Base-by-base conservation (phyloP, 2,797 vertebrate species). In the Borostomias antarcticus region DNA sequence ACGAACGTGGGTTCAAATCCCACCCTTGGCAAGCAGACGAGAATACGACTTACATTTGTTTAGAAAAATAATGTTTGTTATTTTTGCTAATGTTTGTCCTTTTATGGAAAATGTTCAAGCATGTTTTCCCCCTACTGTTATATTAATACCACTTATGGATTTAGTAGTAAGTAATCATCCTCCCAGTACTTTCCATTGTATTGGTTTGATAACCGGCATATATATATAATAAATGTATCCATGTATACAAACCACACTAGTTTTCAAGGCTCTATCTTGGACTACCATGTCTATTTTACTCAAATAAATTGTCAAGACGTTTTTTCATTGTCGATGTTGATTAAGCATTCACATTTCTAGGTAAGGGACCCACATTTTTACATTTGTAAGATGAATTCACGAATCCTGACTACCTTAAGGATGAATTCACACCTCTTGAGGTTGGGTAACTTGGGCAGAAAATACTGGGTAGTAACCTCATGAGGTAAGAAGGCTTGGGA, bases 101-200 rank as follows among this genome's bases (percentile, higher is more conserved):
- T 74, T 75, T 47, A 23, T 26, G 17, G 10, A 26, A 50, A 23
- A 52, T 23, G 19, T 9, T 52, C 3, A n/a, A n/a, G 40, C 40
- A 17, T 70, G 54, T 59, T 62, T 66, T 52, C 35, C 58, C 43
- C 35, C 48, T 51, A 37, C 48, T 5, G 74, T 77, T 61, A 7
- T 53, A 58, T 75, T 60, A 69, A 45, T 37, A 21, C 21, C 37
- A n/a, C 6, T 5, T 29, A 6, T 40, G 35, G 23, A 9, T 59
- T 51, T 51, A 51, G 10, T 3, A 9, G 26, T 13, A 59, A 59
- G 25, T 1, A 59, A 23, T 37, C 10, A 33, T 19, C 5, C 40
- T n/a, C n/a, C n/a, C n/a, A 45, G 17, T 17, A n/a, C 40, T 15
- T n/a, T 17, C 40, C n/a, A 17, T 17, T n/a, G 40, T 45, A 45